phyloP scores from a whole-genome alignment of 2,113 vertebrate genomes.

The Hucho hucho region DNA sequence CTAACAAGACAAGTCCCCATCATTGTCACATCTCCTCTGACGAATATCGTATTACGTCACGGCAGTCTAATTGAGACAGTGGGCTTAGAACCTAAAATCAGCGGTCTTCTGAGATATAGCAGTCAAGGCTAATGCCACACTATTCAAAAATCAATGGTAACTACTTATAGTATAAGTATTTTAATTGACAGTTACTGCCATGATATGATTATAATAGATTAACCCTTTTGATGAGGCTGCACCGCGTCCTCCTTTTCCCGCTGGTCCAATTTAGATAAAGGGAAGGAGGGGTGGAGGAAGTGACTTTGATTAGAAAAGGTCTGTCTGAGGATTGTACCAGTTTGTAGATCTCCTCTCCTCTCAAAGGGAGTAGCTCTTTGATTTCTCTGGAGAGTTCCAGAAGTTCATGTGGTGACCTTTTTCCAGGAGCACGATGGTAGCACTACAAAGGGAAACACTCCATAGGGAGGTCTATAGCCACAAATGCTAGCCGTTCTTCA shows the following conservation, averaged over 20 bases:
- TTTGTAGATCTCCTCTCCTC: slow-evolving; percentile 49
- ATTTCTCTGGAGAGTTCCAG: slow-evolving; percentile 61
- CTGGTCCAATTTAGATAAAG: slow-evolving; percentile 60
- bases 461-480: slow-evolving; percentile 24
- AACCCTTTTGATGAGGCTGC: slow-evolving; percentile 60
- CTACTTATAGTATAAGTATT: slow-evolving; percentile 23
- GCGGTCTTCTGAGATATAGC: neutral
- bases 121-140: neutral
- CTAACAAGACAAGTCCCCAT: slow-evolving; percentile 19
- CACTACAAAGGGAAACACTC: slow-evolving; percentile 45
- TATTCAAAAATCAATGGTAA: slow-evolving; percentile 31
- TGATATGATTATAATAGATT: slow-evolving; percentile 51
- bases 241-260: slow-evolving; percentile 57
- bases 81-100: slow-evolving; percentile 46
- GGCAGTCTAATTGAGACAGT: slow-evolving; percentile 49
- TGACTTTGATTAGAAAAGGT: slow-evolving; percentile 67
- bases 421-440: slow-evolving; percentile 39
- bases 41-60: slow-evolving; percentile 32
- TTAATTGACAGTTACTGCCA: slow-evolving; percentile 52
- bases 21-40: slow-evolving; percentile 26
- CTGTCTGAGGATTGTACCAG: slow-evolving; percentile 51
- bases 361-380: slow-evolving; percentile 58
- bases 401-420: slow-evolving; percentile 65
- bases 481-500: slow-evolving; percentile 37
- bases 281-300: slow-evolving; percentile 39